Base-by-base conservation (phyloP, 2,113 vertebrate species). In the Anoura caudifer region DNA sequence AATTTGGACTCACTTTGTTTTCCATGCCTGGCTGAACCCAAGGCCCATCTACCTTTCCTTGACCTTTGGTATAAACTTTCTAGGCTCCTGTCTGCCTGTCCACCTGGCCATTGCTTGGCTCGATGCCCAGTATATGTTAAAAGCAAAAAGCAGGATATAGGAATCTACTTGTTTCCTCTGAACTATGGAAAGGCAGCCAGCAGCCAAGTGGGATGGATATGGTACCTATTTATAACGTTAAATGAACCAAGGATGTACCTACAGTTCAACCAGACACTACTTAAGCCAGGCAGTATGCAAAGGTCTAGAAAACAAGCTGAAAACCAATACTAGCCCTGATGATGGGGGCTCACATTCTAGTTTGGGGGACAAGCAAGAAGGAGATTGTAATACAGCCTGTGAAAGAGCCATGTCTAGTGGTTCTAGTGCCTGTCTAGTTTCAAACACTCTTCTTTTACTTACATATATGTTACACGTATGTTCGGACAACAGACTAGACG, bases 91-190 rank as follows among this genome's bases (percentile, higher is more conserved):
- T 91, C 72, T 93, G 92, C 77, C 89, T 81, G 33, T 65, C 88
- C 92, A 95, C 95, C 97, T 96, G 96, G 76, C 88, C 36, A 52
- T 65, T 85, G 52, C 41, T 94, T 97, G 95, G 94, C 92, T 45
- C 2, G 13, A 76, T 26, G 94, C 96, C 97, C 86, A 81, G 90
- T 84, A 31, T 90, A 63, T 81, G 76, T 87, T 91, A 93, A 93
- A 96, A 95, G 89, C 81, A 96, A 90, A 83, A 90, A 72, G 59
- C 85, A 97, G 90, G 79, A 96, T 93, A 87, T 41, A 95, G 59
- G 82, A 88, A 95, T 67, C 43, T n/a, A 47, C 56, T 93, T 91
- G 86, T 59, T 95, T 95, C 94, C 96, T 96, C 90, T 75, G 50
- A 94, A 67, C 63, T 61, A 59, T 14, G 14, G 59, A 95, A 91